A percentile compares a stretch with the other conserved stretches of the same genome.
Conservation (phyloP, 1,140 invertebrate species). For the Drosophila repletoides region DNA sequence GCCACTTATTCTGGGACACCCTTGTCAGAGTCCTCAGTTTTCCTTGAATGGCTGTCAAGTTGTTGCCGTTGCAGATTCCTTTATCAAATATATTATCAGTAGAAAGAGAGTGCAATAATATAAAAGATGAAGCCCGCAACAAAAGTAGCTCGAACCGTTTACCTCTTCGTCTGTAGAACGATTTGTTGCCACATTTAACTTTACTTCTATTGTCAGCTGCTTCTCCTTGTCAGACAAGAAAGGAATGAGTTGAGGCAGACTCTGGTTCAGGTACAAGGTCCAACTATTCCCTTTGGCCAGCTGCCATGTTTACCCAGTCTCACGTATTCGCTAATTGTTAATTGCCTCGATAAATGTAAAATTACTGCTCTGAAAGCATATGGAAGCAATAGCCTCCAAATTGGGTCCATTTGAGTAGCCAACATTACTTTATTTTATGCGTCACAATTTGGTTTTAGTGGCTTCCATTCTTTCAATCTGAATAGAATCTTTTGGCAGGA, state of each 20-base stretch:
- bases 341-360: conserved; percentile 68
- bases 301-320: conserved; percentile 26
- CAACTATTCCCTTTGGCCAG: background rate
- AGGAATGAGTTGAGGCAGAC: background rate
- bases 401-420: background rate
- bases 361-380: conserved; percentile 41
- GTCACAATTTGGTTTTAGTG: conserved; percentile 40
- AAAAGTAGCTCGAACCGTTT: conserved; percentile 10
- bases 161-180: conserved; percentile 30
- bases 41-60: conserved; percentile 50
- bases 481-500: background rate
- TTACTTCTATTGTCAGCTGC: conserved; percentile 16
- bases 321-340: conserved; percentile 59
- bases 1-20: conserved; percentile 1
- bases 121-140: conserved; percentile 33
- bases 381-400: conserved; percentile 28
- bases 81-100: conserved; percentile 48
- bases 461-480: conserved; percentile 9
- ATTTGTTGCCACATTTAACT: conserved; percentile 41
- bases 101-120: conserved; percentile 17
- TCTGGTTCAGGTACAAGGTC: background rate
- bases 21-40: conserved; percentile 1
- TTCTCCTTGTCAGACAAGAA: background rate
- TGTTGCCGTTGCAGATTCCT: conserved; percentile 29
- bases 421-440: conserved; percentile 42